Conservation (phyloP, 2,888 invertebrate genomes). For the Homarus gammarus region DNA sequence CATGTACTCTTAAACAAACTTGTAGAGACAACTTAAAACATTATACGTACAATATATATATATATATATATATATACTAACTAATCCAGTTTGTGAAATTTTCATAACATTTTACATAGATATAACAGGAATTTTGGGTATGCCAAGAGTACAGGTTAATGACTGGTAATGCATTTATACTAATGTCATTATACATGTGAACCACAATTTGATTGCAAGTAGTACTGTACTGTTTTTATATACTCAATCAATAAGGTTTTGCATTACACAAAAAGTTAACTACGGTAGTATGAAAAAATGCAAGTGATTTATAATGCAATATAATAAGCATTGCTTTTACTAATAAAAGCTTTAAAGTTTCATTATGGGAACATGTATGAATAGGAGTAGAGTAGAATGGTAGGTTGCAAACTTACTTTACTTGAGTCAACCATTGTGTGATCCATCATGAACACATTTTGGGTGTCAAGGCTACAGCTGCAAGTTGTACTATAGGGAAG, state of each 20-base stretch:
- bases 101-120: no score
- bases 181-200: no score
- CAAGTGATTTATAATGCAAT: neutral
- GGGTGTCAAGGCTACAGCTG: slow-evolving; percentile 31
- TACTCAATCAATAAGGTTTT: no score
- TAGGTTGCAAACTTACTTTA: slow-evolving; percentile 7
- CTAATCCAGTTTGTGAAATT: neutral
- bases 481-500: slow-evolving; percentile 51
- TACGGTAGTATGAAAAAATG: neutral
- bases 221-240: no score
- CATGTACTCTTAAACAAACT: no score
- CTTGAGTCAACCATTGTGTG: neutral
- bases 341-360: neutral
- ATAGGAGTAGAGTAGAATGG: slow-evolving; percentile 9
- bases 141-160: no score
- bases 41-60: neutral
- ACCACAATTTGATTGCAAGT: no score
- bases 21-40: no score
- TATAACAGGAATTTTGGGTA: no score
- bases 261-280: neutral
- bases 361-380: neutral
- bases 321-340: neutral
- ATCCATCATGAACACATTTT: slow-evolving; percentile 47
- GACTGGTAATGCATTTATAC: no score
- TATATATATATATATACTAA: neutral